Conservation (phyloP, 1,140 invertebrate genomes). For the Globodera ellingtonae region DNA sequence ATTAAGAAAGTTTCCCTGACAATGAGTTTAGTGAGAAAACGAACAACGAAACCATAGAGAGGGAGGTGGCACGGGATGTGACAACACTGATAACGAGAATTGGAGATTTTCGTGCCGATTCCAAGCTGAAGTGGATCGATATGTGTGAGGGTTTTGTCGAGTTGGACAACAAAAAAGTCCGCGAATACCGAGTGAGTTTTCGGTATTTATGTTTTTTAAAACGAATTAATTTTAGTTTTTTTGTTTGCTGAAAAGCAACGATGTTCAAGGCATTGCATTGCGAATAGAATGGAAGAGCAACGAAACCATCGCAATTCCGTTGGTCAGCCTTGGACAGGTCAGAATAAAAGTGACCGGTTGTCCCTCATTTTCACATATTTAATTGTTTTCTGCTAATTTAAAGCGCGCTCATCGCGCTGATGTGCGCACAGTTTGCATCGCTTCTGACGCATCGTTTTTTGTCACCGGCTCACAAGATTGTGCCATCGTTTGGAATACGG, state of each 20-base stretch:
- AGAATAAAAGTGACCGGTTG: not conserved
- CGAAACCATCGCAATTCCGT: constrained; percentile 27
- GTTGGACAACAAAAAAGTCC: constrained; percentile 24
- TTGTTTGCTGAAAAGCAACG: constrained; percentile 68
- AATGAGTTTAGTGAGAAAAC: constrained; percentile 2
- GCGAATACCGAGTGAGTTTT: constrained; percentile 46
- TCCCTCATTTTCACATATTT: not conserved
- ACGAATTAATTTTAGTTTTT: constrained; percentile 64
- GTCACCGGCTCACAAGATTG: constrained; percentile 57
- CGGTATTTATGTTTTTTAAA: constrained; percentile 23
- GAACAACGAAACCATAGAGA: not conserved
- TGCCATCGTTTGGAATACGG: constrained; percentile 54
- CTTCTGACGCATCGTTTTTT: constrained; percentile 75
- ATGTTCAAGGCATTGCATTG: constrained; percentile 60
- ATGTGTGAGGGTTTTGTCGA: constrained; percentile 36
- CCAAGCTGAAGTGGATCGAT: constrained; percentile 63
- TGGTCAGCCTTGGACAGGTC: constrained; percentile 65
- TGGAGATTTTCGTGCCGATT: constrained; percentile 44
- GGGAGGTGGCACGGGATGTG: constrained; percentile 57
- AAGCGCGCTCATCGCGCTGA: constrained; percentile 83
- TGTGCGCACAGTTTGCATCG: constrained; percentile 82
- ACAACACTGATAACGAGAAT: constrained; percentile 55
- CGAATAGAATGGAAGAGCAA: constrained; percentile 47
- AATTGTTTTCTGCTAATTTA: constrained; percentile 10
- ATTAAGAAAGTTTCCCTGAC: constrained; percentile 1